Evolutionary conservation across 2,797 vertebrate genomes (phyloP).

Genomic region (Cryptoblepharus egeriae): DNA sequence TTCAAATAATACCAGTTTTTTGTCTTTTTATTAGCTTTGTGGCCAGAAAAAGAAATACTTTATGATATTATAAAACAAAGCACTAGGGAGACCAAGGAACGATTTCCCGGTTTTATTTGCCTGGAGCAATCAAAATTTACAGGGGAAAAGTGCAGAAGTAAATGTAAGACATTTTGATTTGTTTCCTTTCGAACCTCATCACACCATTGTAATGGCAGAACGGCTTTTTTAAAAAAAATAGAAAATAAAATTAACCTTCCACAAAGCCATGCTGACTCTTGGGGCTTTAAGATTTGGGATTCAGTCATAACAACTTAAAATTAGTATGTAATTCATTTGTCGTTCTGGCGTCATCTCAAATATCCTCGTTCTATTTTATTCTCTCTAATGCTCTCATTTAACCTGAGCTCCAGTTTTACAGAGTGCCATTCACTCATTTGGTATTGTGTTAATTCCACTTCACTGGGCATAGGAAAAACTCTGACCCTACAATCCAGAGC

Average conservation of each 20-base stretch:
- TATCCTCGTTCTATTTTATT: neutral
- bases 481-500: no score
- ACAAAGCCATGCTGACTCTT: slow-evolving; percentile 21
- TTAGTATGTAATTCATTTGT: slow-evolving; percentile 21
- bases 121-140: slow-evolving; percentile 2
- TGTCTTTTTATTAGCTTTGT: slow-evolving; percentile 37
- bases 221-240: slow-evolving; percentile 12
- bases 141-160: neutral
- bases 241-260: slow-evolving; percentile 36
- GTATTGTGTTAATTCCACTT: neutral
- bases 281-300: slow-evolving; percentile 17
- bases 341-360: slow-evolving; percentile 13
- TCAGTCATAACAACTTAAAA: neutral
- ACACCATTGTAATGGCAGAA: neutral
- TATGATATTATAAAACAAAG: slow-evolving; percentile 32
- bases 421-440: neutral
- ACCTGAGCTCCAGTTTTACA: neutral
- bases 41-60: slow-evolving; percentile 29
- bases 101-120: slow-evolving; percentile 3
- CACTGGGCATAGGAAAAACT: neutral
- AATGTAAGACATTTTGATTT: neutral
- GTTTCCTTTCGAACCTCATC: slow-evolving; percentile 10
- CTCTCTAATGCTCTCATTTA: neutral
- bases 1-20: slow-evolving; percentile 39
- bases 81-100: slow-evolving; percentile 17